Evolutionary conservation across 2,797 vertebrate species (phyloP).

Genomic region (Channallabes apus): DNA sequence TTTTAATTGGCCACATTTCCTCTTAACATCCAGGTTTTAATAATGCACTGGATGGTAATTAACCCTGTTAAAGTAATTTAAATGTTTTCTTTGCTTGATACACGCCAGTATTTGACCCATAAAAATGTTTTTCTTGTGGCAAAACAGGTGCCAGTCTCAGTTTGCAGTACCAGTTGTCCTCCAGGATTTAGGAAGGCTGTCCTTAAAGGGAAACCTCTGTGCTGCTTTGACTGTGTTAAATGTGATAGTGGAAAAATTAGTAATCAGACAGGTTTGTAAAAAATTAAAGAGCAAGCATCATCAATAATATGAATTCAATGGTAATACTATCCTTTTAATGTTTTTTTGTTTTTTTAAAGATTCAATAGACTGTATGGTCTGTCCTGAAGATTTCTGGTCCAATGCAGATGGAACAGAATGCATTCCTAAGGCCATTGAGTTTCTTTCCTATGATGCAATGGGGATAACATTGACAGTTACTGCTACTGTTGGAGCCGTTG

Average conservation of each 20-base stretch:
- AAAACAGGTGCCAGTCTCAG: conserved; percentile 68
- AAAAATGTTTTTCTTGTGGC: conserved; percentile 19
- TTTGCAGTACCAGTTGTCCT: conserved; percentile 71
- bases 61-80: no score
- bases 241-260: conserved; percentile 77
- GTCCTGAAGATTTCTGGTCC: conserved; percentile 72
- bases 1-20: no score
- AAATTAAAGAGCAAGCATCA: no score
- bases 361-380: conserved; percentile 70
- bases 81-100: no score
- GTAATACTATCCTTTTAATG: no score
- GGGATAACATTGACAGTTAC: conserved; percentile 68
- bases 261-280: conserved; percentile 70
- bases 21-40: no score
- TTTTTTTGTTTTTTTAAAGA: conserved; percentile 53
- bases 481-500: conserved; percentile 65
- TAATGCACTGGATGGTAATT: no score
- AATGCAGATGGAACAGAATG: conserved; percentile 67
- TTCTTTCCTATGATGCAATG: conserved; percentile 68
- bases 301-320: no score
- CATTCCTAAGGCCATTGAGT: conserved; percentile 71
- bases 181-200: conserved; percentile 75
- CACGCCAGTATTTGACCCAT: no score
- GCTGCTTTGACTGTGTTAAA: conserved; percentile 79
- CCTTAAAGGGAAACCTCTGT: conserved; percentile 73